These are phyloP conservation scores for Ceratina australensis DNA, from an alignment of 1,140 invertebrate genomes.

Conservation along the genomic window DNA sequence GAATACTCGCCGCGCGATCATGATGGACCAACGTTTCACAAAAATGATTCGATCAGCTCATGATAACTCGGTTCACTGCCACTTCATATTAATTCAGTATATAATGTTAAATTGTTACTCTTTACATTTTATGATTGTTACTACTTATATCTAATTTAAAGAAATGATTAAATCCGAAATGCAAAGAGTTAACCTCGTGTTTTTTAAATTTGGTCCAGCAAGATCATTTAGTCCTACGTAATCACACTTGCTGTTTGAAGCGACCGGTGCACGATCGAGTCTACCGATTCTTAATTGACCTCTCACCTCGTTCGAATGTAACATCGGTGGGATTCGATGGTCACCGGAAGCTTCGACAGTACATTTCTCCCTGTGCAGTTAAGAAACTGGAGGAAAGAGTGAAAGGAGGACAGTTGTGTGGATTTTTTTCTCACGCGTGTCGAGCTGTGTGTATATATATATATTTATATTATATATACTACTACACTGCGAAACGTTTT, in stretches of 20 bases:
- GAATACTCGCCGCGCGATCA: constrained; percentile 33
- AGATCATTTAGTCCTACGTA: constrained; percentile 6
- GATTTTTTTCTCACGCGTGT: constrained; percentile 12
- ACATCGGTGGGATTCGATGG: constrained; percentile 23
- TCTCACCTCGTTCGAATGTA: not conserved
- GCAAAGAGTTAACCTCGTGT: not conserved
- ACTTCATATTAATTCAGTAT: no score
- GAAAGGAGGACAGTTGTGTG: constrained; percentile 12
- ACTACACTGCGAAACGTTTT: not conserved
- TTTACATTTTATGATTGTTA: no score
- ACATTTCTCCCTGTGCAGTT: constrained; percentile 46
- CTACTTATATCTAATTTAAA: no score
- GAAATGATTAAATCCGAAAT: no score
- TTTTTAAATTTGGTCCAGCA: constrained; percentile 15
- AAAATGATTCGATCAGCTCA: no score
- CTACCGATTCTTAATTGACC: not conserved
- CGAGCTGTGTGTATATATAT: not conserved
- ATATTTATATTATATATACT: constrained; percentile 1
- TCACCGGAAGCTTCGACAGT: constrained; percentile 34
- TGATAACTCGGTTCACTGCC: no score
- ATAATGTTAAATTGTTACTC: no score
- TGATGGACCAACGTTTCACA: constrained; percentile 15
- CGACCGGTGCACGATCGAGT: constrained; percentile 23
- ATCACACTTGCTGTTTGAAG: constrained; percentile 35
- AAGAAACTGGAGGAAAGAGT: not conserved